A percentile compares a stretch with the other conserved stretches of the same genome.
phyloP scores from a whole-genome alignment of 2,113 vertebrate genomes.

The Rhabdornis inornatus region DNA sequence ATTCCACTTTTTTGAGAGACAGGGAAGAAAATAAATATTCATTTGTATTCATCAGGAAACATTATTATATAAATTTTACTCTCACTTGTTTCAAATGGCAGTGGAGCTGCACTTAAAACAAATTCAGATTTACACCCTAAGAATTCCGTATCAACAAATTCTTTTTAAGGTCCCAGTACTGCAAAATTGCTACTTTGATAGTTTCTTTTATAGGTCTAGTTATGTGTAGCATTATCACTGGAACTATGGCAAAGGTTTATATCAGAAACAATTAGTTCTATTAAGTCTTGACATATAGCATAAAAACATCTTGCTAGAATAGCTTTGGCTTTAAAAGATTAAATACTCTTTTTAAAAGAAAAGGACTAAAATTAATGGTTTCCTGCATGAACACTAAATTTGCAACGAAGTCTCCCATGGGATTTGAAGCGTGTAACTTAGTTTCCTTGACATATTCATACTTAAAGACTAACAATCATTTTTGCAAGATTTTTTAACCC shows the following conservation, averaged over 20 bases:
- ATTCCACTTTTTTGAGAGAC: not conserved
- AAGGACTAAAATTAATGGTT: not conserved
- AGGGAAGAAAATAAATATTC: not conserved
- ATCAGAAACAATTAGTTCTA: not conserved
- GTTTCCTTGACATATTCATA: not conserved
- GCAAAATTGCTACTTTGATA: not conserved
- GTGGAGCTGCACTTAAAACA: not conserved
- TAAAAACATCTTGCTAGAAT: not conserved
- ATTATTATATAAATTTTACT: not conserved
- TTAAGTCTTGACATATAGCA: not conserved
- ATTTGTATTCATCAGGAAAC: not conserved
- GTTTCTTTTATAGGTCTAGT: not conserved
- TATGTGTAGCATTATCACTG: not conserved
- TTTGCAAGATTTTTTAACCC: not conserved
- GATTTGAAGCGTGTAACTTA: not conserved
- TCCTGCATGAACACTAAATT: not conserved
- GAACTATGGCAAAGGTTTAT: not conserved
- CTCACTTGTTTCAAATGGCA: not conserved
- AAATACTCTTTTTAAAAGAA: not conserved
- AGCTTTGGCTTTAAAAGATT: not conserved
- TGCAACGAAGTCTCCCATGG: not conserved
- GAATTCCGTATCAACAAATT: not conserved
- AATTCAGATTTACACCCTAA: not conserved
- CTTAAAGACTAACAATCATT: not conserved
- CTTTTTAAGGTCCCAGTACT: not conserved